Conservation (phyloP, 2,113 vertebrate genomes). For the Recurvirostra avosetta region DNA sequence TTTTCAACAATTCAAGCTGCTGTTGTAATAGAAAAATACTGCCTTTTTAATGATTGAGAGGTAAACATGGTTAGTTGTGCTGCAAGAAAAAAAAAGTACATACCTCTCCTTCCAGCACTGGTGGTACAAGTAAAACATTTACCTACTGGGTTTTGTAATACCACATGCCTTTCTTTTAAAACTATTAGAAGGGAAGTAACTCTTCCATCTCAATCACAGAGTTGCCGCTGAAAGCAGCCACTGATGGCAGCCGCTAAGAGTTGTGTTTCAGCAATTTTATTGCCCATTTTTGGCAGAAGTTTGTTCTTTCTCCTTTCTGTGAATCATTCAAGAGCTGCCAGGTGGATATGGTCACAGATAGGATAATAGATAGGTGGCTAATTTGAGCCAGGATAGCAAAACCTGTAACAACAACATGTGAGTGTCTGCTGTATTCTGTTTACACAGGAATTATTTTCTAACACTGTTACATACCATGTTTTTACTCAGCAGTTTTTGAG, state of each 20-base stretch:
- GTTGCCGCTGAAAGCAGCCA: neutral
- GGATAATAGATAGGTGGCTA: neutral
- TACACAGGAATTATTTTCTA: neutral
- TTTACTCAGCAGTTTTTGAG: neutral
- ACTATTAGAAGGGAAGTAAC: neutral
- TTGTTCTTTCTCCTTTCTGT: neutral
- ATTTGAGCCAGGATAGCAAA: neutral
- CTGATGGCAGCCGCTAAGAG: neutral
- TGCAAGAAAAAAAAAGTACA: neutral
- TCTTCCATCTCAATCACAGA: neutral
- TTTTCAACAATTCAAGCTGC: neutral
- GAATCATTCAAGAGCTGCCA: neutral
- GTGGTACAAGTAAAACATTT: neutral
- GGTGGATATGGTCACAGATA: neutral
- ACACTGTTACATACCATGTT: neutral
- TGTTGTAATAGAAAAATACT: neutral
- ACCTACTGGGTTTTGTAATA: neutral
- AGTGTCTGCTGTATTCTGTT: neutral
- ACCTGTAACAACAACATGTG: neutral
- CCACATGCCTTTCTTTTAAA: neutral
- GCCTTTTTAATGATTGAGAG: neutral
- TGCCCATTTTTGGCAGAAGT: accelerated
- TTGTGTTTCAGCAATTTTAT: neutral
- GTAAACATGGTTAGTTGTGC: neutral
- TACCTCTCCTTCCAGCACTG: neutral